Conservation (phyloP, 2,113 vertebrate species). For the Paralichthys olivaceus region DNA sequence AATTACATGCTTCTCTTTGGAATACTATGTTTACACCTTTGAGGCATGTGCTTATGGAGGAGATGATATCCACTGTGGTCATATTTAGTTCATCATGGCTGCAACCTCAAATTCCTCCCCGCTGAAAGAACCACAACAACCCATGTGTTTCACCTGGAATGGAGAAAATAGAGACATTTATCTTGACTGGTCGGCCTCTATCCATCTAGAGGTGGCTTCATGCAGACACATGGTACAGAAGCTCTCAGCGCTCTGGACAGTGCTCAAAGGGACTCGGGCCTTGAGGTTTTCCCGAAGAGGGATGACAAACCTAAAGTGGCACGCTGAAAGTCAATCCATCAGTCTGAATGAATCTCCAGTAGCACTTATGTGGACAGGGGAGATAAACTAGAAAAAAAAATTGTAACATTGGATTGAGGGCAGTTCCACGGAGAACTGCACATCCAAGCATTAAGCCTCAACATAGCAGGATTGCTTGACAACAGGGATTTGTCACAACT, state of each 20-base stretch:
- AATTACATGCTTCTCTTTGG: not conserved
- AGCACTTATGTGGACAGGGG: conserved; percentile 54
- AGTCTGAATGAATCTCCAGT: conserved; percentile 58
- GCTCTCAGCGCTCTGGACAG: conserved; percentile 45
- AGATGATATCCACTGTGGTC: not conserved
- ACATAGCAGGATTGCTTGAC: conserved; percentile 25
- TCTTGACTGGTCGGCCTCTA: conserved; percentile 29
- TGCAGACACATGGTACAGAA: conserved; percentile 29
- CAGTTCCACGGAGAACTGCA: conserved; percentile 27
- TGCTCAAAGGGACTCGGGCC: conserved; percentile 50
- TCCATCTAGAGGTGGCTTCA: conserved; percentile 30
- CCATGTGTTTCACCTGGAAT: conserved; percentile 19
- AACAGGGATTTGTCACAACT: conserved; percentile 23
- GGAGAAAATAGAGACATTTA: conserved; percentile 29
- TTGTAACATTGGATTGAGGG: conserved; percentile 35
- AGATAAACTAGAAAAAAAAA: conserved; percentile 31
- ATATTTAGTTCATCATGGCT: conserved; percentile 10
- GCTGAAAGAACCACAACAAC: conserved; percentile 24
- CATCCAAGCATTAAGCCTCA: conserved; percentile 33
- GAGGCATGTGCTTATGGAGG: not conserved
- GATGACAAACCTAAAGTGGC: conserved; percentile 59
- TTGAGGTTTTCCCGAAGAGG: conserved; percentile 38
- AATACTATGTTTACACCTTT: not conserved
- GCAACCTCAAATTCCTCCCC: conserved; percentile 1
- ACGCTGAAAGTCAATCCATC: conserved; percentile 57